Conservation (phyloP, 2,888 invertebrate genomes). For the Syritta pipiens region DNA sequence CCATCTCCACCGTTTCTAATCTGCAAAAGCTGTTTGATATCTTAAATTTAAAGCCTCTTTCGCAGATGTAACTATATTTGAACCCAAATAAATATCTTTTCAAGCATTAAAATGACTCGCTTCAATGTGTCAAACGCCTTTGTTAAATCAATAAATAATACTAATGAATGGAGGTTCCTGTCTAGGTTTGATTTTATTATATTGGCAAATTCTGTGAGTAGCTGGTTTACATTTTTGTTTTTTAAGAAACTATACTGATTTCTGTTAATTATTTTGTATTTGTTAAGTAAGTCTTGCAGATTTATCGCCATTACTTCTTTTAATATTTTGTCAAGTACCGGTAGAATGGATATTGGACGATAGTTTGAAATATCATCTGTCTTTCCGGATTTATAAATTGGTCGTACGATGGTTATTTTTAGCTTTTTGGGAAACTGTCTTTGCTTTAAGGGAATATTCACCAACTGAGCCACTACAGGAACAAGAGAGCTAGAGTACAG, state of each 20-base stretch:
- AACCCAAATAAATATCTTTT: too few relatives aligned
- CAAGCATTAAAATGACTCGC: too few relatives aligned
- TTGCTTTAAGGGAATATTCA: neutral
- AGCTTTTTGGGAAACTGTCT: neutral
- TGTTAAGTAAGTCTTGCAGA: neutral
- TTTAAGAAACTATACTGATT: conserved; percentile 4
- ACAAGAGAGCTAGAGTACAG: neutral
- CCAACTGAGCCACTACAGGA: neutral
- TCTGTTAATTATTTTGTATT: neutral
- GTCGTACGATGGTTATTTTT: neutral
- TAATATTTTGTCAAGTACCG: neutral
- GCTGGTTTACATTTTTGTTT: conserved; percentile 7
- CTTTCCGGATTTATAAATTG: neutral
- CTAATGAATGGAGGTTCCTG: neutral
- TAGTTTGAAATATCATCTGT: too few relatives aligned
- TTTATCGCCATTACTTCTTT: neutral
- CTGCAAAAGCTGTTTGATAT: neutral
- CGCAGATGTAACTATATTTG: too few relatives aligned
- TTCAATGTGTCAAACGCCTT: neutral
- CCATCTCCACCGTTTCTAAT: neutral
- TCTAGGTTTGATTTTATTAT: neutral
- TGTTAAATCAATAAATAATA: neutral
- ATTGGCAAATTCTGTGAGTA: conserved; percentile 9
- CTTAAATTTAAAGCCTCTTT: neutral
- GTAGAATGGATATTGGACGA: too few relatives aligned